Evolutionary conservation across 2,113 vertebrate species (phyloP).

Genomic region (Aepyceros melampus): DNA sequence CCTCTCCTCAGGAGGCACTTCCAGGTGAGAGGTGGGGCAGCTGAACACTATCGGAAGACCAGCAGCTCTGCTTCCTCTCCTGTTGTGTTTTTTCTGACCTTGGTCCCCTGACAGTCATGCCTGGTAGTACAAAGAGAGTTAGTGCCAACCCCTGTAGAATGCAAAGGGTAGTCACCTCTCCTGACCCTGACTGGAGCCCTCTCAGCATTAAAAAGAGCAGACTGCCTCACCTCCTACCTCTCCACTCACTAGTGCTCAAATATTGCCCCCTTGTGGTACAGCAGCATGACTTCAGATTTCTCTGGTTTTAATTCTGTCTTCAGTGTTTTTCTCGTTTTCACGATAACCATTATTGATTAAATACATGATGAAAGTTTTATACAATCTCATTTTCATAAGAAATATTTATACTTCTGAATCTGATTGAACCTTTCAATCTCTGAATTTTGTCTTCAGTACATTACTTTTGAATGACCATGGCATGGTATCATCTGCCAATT

Average conservation of each 20-base stretch:
- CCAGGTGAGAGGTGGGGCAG: not conserved
- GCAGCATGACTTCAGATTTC: not conserved
- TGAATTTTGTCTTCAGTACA: not conserved
- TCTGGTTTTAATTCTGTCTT: not conserved
- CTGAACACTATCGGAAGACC: not conserved
- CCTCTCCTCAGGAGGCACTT: not conserved
- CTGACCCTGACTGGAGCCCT: not conserved
- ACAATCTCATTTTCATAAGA: not conserved
- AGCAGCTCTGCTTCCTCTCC: not conserved
- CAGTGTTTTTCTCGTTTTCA: not conserved
- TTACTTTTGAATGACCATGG: not conserved
- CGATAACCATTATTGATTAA: not conserved
- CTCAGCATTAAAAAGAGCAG: not conserved
- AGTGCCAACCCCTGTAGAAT: not conserved
- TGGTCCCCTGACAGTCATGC: not conserved
- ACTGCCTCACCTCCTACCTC: not conserved
- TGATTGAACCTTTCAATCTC: not conserved
- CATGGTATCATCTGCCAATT: not conserved
- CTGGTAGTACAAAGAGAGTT: not conserved
- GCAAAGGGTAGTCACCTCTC: not conserved
- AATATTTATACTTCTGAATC: not conserved
- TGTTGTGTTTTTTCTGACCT: not conserved
- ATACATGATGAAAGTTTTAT: not conserved
- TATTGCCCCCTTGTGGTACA: conserved; percentile 45
- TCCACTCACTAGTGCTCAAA: not conserved